phyloP scores from a whole-genome alignment of 2,113 vertebrate genomes.

The Clinocottus analis region DNA sequence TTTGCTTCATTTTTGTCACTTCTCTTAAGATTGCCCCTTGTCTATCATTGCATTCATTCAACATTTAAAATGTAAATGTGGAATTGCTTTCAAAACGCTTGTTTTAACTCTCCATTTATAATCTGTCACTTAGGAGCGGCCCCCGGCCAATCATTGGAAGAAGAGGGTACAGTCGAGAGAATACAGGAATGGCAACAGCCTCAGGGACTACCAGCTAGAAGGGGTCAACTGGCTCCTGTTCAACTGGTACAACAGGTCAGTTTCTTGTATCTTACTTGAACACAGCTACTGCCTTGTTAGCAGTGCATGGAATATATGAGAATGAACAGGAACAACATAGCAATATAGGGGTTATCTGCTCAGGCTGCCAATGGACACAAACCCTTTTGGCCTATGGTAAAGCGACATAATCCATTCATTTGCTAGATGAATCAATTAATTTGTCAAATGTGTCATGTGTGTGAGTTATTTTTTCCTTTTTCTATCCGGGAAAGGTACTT shows the following conservation, averaged over 20 bases:
- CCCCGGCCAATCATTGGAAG: conserved; percentile 96
- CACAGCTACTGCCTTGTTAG: neutral
- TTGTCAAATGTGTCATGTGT: neutral
- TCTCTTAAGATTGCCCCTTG: neutral
- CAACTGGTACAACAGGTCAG: conserved; percentile 99
- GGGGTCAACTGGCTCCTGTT: conserved; percentile 99
- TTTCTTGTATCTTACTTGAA: conserved; percentile 4
- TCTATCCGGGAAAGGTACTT: neutral
- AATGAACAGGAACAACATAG: neutral
- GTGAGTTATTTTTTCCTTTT: neutral
- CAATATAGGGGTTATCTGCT: neutral
- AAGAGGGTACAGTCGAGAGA: conserved; percentile 96
- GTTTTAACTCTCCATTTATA: neutral
- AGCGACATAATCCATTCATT: neutral
- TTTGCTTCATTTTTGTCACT: neutral
- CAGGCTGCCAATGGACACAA: neutral
- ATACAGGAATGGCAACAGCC: conserved; percentile 96
- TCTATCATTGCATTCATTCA: neutral
- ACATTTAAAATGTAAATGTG: neutral
- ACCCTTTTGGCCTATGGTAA: neutral
- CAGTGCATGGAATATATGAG: neutral
- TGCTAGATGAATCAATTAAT: neutral
- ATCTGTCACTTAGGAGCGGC: conserved; percentile 87
- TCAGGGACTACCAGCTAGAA: conserved; percentile 99
- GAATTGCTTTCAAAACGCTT: neutral